These are phyloP conservation scores for Acrossocheilus wenchowensis DNA, from an alignment of 2,797 vertebrate species.

Conservation along the genomic window DNA sequence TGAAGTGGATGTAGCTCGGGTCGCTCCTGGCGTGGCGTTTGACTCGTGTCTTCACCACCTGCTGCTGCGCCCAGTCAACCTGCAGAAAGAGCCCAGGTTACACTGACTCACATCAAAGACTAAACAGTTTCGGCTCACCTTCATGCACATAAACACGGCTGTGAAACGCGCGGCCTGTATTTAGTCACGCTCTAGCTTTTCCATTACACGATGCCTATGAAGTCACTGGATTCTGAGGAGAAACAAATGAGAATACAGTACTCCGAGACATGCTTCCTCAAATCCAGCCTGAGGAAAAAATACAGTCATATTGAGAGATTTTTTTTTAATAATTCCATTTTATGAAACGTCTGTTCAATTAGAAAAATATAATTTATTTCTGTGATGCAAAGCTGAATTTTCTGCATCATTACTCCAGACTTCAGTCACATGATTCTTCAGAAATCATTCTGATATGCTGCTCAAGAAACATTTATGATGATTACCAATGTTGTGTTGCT, in stretches of 20 bases:
- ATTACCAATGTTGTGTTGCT: neutral
- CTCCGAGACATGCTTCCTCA: neutral
- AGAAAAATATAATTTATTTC: neutral
- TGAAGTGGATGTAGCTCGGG: conserved; percentile 79
- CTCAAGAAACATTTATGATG: neutral
- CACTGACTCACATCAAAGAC: conserved; percentile 7
- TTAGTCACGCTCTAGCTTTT: conserved; percentile 12
- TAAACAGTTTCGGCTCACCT: conserved; percentile 36
- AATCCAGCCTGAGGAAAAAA: neutral
- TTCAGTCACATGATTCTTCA: neutral
- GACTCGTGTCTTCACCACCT: conserved; percentile 86
- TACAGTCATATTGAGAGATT: neutral
- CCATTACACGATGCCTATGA: neutral
- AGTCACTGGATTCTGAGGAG: conserved; percentile 5
- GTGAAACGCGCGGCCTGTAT: neutral
- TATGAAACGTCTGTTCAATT: neutral
- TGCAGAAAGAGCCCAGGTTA: conserved; percentile 60
- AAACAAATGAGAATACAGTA: conserved; percentile 5
- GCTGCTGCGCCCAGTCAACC: conserved; percentile 91
- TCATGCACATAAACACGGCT: conserved; percentile 12
- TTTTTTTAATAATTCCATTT: neutral
- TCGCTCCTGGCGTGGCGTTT: conserved; percentile 81
- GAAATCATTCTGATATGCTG: neutral
- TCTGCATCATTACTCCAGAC: neutral
- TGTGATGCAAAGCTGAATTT: neutral